Base-by-base conservation (phyloP, 2,113 vertebrate species). In the Brachypteracias leptosomus region DNA sequence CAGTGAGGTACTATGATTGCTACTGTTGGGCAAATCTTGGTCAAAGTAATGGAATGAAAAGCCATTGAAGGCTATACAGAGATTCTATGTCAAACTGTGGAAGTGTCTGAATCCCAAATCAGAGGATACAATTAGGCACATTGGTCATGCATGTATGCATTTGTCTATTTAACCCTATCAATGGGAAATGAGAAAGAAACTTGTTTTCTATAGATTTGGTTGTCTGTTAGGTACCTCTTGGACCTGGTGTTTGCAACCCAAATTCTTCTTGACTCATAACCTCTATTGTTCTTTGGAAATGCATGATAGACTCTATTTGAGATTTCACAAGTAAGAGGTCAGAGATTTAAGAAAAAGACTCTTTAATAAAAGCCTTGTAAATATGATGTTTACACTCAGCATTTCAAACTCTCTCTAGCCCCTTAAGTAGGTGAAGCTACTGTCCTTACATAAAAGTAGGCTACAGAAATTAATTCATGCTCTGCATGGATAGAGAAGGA, bases 61-160 rank as follows among this genome's bases (percentile, higher is more conserved):
- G 26, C 12, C 11, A 28, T 35, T 71, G 36, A 63, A 7, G 28
- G 13, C 6, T 58, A n/a, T 44, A 49, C n/a, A 54, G 65, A 77
- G 70, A 61, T 22, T 40, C 19, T n/a, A 13, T 52, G 46, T 40
- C 33, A 47, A 61, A 11, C 35, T 33, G 31, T 49, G 42, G 28
- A 57, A 36, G 21, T 63, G 22, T 38, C 62, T 75, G 46, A 68
- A 40, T 61, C n/a, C 24, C n/a, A 42, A 71, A 58, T 40, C 35
- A 49, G 31, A 58, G 58, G 76, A 36, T 8, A 71, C 29, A 29
- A 31, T 36, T 36, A 14, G 77, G 9, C 35, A 44, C 15, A 16
- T 29, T 3, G 3, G 35, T 67, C 46, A n/a, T 20, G 18, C 1
- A 0, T 66, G 46, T 74, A 8, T 61, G 18, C 0, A 1, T 57